Evolutionary conservation across 2,888 invertebrate species (phyloP).

Genomic region (Antheraea yamamai): DNA sequence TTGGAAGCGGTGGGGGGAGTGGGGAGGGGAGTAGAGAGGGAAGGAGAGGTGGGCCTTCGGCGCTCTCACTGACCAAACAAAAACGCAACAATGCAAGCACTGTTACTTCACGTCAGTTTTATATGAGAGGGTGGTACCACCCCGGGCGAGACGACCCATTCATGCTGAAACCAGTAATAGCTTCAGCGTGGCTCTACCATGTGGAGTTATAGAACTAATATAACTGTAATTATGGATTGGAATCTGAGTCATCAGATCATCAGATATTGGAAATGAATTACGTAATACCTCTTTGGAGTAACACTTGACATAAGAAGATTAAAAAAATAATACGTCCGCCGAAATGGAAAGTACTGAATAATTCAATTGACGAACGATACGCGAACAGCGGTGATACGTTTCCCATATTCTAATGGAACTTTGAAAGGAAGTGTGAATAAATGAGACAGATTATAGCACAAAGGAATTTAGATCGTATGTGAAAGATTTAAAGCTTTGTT

Average conservation of each 20-base stretch:
- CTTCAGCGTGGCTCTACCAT: too few species aligned
- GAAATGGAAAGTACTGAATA: constrained; percentile 32
- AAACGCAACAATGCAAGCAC: too few species aligned
- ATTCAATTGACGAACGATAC: constrained; percentile 35
- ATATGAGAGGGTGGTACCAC: too few species aligned
- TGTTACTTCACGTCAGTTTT: too few species aligned
- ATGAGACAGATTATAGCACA: neutral
- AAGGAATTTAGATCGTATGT: neutral
- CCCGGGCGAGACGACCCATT: too few species aligned
- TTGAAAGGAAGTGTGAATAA: constrained; percentile 23
- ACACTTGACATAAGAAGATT: neutral
- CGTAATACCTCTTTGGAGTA: neutral
- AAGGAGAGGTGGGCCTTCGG: too few species aligned
- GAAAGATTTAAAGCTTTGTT: neutral
- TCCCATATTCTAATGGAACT: constrained; percentile 34
- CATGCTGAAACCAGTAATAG: too few species aligned
- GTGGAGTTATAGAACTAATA: too few species aligned
- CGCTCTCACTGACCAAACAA: too few species aligned
- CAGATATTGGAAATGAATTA: neutral
- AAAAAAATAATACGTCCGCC: constrained; percentile 16
- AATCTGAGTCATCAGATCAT: neutral
- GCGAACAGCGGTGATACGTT: constrained; percentile 28
- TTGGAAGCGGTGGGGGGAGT: too few species aligned
- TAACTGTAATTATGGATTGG: too few species aligned
- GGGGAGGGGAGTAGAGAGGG: too few species aligned